Evolutionary conservation across 2,888 invertebrate genomes (phyloP).

Genomic region (Xanthia togata): DNA sequence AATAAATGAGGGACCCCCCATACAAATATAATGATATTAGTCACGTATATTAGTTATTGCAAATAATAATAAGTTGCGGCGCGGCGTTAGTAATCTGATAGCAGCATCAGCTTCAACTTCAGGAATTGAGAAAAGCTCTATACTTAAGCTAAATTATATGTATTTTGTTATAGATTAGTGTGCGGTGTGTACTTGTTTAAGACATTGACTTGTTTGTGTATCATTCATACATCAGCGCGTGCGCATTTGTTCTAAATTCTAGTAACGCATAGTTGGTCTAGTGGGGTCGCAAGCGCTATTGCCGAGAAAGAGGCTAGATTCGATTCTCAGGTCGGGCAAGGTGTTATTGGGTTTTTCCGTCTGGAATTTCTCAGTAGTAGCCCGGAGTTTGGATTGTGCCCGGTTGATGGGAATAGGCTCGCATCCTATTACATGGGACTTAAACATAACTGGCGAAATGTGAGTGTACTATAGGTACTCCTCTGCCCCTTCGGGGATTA

Average conservation of each 20-base stretch:
- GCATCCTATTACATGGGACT: no score
- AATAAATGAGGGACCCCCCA: slow-evolving; percentile 46
- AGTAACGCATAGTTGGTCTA: not conserved
- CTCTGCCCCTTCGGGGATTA: no score
- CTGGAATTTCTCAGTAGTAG: no score
- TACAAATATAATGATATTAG: slow-evolving; percentile 19
- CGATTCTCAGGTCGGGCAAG: no score
- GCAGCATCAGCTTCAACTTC: not conserved
- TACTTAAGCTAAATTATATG: not conserved
- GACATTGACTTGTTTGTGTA: not conserved
- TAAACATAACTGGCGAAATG: no score
- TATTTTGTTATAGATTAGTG: not conserved
- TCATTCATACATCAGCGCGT: not conserved
- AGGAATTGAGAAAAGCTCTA: slow-evolving; percentile 4
- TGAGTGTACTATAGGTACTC: no score
- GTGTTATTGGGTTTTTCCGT: no score
- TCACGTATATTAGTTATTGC: not conserved
- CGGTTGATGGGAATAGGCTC: no score
- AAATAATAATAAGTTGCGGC: not conserved
- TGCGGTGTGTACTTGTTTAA: not conserved
- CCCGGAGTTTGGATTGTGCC: no score
- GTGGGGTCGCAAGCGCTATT: no score
- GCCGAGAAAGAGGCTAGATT: no score
- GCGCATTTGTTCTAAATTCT: not conserved
- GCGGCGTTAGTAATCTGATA: slow-evolving; percentile 1